Percentiles rank a stretch among this genome's conserved stretches.
phyloP scores from a whole-genome alignment of 2,797 vertebrate species.

The Malurus splendens region DNA sequence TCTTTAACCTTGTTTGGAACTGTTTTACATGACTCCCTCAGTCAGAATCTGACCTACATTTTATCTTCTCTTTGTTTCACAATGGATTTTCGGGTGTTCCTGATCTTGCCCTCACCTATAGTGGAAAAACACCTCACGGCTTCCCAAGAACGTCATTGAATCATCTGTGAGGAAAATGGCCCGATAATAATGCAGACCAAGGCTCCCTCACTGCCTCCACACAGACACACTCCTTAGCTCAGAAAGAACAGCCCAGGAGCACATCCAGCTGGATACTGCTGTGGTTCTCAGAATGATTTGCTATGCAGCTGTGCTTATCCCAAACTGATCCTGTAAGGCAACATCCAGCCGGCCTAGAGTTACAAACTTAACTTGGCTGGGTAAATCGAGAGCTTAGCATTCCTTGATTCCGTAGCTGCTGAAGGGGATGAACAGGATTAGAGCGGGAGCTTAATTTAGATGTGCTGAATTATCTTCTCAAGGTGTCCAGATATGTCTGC shows the following conservation, averaged over 20 bases:
- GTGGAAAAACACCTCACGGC: background rate
- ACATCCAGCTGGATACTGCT: background rate
- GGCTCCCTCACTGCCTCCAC: background rate
- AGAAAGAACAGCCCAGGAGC: background rate
- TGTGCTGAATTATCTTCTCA: background rate
- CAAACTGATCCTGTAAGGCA: background rate
- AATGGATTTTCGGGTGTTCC: background rate
- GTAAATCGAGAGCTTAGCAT: background rate
- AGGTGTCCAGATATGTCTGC: background rate
- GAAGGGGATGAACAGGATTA: background rate
- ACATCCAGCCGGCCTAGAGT: background rate
- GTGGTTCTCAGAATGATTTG: background rate
- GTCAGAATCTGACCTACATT: constrained; percentile 30
- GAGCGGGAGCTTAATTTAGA: background rate
- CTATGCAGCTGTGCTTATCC: background rate
- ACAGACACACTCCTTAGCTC: background rate
- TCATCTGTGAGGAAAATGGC: background rate
- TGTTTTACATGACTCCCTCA: background rate
- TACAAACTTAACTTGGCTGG: background rate
- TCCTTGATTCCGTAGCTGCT: background rate
- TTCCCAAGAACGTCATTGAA: background rate
- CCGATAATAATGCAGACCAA: background rate
- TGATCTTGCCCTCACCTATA: background rate
- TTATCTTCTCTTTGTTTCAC: constrained; percentile 21
- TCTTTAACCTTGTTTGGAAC: background rate